Conservation (phyloP, 1,140 invertebrate genomes). For the Eriocheir sinensis region DNA sequence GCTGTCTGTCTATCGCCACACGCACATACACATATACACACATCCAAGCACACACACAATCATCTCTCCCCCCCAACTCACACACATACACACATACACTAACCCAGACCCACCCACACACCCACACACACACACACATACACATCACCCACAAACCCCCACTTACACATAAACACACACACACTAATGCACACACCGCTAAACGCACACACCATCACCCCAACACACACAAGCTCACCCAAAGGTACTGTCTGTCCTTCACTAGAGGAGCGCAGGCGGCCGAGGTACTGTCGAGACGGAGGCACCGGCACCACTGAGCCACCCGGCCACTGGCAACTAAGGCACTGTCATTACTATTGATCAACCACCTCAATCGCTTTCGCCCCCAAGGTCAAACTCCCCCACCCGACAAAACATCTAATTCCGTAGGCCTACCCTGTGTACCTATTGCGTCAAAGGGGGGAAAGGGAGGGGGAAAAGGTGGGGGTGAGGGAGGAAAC, state of each 20-base stretch:
- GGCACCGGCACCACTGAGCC: constrained; percentile 37
- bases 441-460: no score
- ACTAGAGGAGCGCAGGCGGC: neutral
- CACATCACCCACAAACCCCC: neutral
- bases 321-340: neutral
- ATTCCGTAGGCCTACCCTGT: no score
- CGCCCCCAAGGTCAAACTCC: constrained; percentile 24
- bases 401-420: no score
- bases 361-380: constrained; percentile 39
- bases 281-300: constrained; percentile 37
- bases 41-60: neutral
- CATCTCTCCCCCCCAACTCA: neutral
- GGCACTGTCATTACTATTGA: constrained; percentile 48
- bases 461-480: no score
- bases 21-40: neutral
- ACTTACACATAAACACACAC: neutral
- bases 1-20: no score
- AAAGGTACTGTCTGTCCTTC: neutral
- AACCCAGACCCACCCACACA: no score
- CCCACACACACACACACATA: neutral
- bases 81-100: neutral
- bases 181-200: neutral
- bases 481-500: no score
- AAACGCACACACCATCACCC: neutral
- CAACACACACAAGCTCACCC: neutral